phyloP scores from a whole-genome alignment of 2,888 invertebrate genomes.

The Drosophila longiperda region DNA sequence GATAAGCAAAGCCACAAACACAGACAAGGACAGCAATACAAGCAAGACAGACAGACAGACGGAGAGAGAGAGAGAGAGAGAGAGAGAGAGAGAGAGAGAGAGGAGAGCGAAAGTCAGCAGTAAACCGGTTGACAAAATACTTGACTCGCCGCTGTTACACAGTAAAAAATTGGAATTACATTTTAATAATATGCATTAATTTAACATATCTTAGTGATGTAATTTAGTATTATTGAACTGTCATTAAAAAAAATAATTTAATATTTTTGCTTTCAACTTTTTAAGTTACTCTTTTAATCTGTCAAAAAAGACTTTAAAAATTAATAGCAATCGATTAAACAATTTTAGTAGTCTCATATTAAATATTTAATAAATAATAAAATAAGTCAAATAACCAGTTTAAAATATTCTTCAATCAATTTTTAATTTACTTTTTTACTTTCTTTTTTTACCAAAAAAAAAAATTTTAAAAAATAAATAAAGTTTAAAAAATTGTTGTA shows the following conservation, averaged over 20 bases:
- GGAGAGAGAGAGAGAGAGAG: neutral
- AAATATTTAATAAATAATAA: neutral
- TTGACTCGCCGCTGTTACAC: conserved; percentile 3
- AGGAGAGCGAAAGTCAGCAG: neutral
- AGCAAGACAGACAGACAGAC: neutral
- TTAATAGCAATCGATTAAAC: too few species aligned
- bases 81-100: conserved; percentile 1
- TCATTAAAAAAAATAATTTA: neutral
- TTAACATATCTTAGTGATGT: neutral
- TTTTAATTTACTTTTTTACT: too few species aligned
- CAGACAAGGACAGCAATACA: conserved; percentile 3
- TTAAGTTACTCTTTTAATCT: neutral
- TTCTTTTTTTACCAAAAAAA: neutral
- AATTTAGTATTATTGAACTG: neutral
- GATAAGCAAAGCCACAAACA: conserved; percentile 66
- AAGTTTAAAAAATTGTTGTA: too few species aligned
- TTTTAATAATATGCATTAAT: neutral
- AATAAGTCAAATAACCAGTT: neutral
- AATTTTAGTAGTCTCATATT: neutral
- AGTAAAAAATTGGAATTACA: neutral
- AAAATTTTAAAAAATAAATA: too few species aligned
- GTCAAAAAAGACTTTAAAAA: too few species aligned
- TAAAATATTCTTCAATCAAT: neutral
- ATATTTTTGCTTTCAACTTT: neutral
- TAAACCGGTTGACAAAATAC: conserved; percentile 76